Evolutionary conservation across 2,113 vertebrate species (phyloP), one percentile per base, ranked within the genome.

Genomic region (Seriola aureovittata): DNA sequence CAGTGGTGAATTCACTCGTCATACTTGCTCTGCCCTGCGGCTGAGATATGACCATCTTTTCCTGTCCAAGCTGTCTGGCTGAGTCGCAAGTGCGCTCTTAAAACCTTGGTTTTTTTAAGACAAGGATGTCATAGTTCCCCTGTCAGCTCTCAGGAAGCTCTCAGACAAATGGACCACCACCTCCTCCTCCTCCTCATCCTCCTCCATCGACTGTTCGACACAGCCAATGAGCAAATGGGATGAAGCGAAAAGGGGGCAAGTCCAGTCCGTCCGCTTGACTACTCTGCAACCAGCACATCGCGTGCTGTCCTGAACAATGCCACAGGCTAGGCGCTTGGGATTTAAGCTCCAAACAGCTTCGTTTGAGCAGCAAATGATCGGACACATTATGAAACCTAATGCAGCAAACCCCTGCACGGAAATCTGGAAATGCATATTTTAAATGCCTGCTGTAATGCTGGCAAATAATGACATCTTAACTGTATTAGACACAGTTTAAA

Each of bases 211-310:
- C 71, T 81, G 52, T 48, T 91, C 52, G 13, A 75, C 84, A 75
- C 77, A 78, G 71, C 77, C 81, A 77, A 69, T 75, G 88, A 85
- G 75, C 77, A 85, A 93, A 91, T 82, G 63, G 88, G 87, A 89
- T 81, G 71, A 82, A 84, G 78, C 40, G 36, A 89, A 91, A 86
- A 86, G 71, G 75, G 84, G 85, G 69, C 84, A 87, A 82, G 83
- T 89, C 90, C 85, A 75, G 87, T 50, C 65, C 14, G 55, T 78
- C 48, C 77, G 84, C 91, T 85, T 79, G 87, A 80, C 86, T 91
- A 89, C 85, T 81, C 87, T 40, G 71, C 90, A 89, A 90, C 91
- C 88, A 90, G 90, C 81, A 89, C 89, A 88, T 91, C 4, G 75
- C 77, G 78, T 92, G 90, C 82, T 60, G 59, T 87, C 74, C 86